phyloP scores from a whole-genome alignment of 1,140 invertebrate species.

The Diorhabda sublineata region DNA sequence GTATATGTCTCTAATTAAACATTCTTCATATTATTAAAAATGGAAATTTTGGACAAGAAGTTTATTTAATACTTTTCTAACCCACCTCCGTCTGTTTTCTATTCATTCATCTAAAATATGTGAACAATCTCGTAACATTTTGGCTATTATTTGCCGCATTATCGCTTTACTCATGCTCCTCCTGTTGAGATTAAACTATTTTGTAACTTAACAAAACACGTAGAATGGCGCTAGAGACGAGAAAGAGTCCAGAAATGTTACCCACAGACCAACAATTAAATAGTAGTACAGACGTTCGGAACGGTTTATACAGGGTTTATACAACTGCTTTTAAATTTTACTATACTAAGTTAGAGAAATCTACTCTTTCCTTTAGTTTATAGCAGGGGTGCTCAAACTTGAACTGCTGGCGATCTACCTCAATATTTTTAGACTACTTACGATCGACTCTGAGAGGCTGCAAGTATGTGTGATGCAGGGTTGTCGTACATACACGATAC shows the following conservation, averaged over 20 bases:
- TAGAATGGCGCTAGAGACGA: not conserved
- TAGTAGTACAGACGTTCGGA: not conserved
- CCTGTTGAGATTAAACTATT: not conserved
- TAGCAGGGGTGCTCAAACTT: too few species aligned
- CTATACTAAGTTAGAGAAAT: too few species aligned
- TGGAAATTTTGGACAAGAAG: not conserved
- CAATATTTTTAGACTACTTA: too few species aligned
- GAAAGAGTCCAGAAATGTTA: not conserved
- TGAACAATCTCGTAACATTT: not conserved
- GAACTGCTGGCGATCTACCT: too few species aligned
- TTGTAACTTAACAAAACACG: not conserved
- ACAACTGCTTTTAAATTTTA: too few species aligned
- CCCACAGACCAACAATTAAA: not conserved
- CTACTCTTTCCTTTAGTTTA: too few species aligned
- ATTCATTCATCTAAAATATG: constrained; percentile 1
- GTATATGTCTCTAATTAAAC: not conserved
- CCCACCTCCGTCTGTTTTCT: not conserved
- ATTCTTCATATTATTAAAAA: not conserved
- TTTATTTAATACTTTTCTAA: not conserved
- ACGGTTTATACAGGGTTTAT: too few species aligned
- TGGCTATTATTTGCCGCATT: constrained; percentile 2
- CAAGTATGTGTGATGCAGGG: too few species aligned
- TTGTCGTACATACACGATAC: too few species aligned
- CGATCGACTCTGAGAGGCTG: too few species aligned
- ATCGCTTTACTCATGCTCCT: not conserved